Evolutionary conservation across 2,113 vertebrate genomes (phyloP).

Genomic region (Tamias sibiricus): DNA sequence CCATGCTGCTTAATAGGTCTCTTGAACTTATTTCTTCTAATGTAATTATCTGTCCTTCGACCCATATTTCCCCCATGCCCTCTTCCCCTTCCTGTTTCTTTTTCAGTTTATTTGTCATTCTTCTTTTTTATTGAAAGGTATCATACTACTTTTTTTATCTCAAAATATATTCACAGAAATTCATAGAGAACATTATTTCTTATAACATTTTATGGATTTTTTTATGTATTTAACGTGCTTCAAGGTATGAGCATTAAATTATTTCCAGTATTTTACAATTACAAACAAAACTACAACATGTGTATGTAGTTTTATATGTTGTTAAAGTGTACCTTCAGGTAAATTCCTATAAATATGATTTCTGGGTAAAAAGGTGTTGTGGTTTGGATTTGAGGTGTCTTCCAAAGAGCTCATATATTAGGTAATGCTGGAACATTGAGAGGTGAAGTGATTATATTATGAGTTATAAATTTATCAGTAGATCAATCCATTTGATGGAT

Average conservation of each 20-base stretch:
- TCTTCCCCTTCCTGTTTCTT: background rate
- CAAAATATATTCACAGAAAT: background rate
- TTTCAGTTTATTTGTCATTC: background rate
- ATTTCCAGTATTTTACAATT: background rate
- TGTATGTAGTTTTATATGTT: background rate
- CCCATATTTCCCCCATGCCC: background rate
- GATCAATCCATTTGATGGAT: too few species aligned
- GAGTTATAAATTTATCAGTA: too few species aligned
- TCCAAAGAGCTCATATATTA: too few species aligned
- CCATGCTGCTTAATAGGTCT: background rate
- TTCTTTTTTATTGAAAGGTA: background rate
- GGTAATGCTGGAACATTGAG: too few species aligned
- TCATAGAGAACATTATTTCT: background rate
- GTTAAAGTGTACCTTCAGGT: background rate
- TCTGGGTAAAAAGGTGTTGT: background rate
- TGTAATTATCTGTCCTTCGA: background rate
- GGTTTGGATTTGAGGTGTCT: too few species aligned
- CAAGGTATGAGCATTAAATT: background rate
- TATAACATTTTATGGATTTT: background rate
- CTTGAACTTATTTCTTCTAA: background rate
- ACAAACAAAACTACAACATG: background rate
- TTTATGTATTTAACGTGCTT: background rate
- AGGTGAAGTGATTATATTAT: too few species aligned
- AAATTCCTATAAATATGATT: background rate
- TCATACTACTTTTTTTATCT: background rate